These are phyloP conservation scores for Synanthedon vespiformis DNA, from an alignment of 2,888 invertebrate genomes.

Conservation along the genomic window DNA sequence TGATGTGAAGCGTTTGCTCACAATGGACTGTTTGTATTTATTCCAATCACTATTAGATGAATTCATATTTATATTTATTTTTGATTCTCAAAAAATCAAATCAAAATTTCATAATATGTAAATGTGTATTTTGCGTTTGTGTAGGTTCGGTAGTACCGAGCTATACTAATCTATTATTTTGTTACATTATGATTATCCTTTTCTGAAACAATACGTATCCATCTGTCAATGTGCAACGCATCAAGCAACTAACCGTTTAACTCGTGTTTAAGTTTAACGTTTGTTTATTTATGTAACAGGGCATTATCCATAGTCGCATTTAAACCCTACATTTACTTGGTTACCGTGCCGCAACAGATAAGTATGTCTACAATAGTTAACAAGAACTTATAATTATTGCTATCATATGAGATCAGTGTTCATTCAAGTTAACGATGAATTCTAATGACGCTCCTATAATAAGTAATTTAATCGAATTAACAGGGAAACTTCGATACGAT, in stretches of 20 bases:
- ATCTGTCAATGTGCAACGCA: not conserved
- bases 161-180: not conserved
- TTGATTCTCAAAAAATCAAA: too few relatives aligned
- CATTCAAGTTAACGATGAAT: too few relatives aligned
- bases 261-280: not conserved
- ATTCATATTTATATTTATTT: not conserved
- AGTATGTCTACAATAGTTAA: too few relatives aligned
- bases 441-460: too few relatives aligned
- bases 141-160: too few relatives aligned
- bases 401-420: too few relatives aligned
- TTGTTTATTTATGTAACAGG: not conserved
- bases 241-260: not conserved
- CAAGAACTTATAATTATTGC: not conserved
- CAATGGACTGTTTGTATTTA: constrained; percentile 41
- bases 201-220: not conserved
- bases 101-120: too few relatives aligned
- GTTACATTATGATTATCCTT: not conserved
- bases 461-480: too few relatives aligned
- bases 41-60: constrained; percentile 1
- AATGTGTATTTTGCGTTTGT: too few relatives aligned
- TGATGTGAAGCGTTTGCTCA: constrained; percentile 17
- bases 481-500: too few relatives aligned
- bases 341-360: not conserved
- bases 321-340: not conserved
- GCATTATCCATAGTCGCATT: not conserved